Evolutionary conservation across 1,140 invertebrate genomes (phyloP).

Genomic region (Yoshiicerus persimilis): DNA sequence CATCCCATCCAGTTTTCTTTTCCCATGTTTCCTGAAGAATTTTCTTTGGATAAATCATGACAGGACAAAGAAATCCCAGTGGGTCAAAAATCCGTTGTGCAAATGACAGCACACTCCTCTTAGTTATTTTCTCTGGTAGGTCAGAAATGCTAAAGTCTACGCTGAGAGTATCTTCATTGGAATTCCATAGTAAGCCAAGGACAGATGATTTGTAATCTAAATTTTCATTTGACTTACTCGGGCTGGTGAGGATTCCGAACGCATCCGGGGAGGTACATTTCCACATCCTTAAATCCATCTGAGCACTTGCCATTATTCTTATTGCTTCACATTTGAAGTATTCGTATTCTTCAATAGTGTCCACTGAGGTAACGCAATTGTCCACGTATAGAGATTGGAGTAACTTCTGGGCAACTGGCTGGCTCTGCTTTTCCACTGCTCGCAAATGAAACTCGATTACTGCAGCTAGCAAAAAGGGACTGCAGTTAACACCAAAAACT

Average conservation of each 20-base stretch:
- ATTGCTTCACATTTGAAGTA: conserved; percentile 10
- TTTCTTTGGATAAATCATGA: not conserved
- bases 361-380: too few relatives aligned
- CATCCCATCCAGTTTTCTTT: too few relatives aligned
- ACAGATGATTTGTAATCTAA: not conserved
- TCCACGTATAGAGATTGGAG: conserved; percentile 29
- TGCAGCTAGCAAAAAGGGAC: conserved; percentile 40
- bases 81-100: conserved; percentile 37
- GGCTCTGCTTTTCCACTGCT: not conserved
- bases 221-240: not conserved
- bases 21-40: not conserved
- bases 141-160: not conserved
- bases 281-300: conserved; percentile 37
- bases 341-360: not conserved
- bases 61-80: not conserved
- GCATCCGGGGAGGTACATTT: not conserved
- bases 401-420: not conserved
- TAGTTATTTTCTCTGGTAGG: not conserved
- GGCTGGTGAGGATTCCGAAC: not conserved
- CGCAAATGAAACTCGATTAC: conserved; percentile 26
- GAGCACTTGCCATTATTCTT: conserved; percentile 3
- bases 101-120: not conserved
- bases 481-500: conserved; percentile 41
- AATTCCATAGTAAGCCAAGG: not conserved
- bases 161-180: not conserved